Evolutionary conservation across 2,797 vertebrate species (phyloP), one percentile per base, ranked within the genome.

Genomic region (Arctocebus calabarensis): DNA sequence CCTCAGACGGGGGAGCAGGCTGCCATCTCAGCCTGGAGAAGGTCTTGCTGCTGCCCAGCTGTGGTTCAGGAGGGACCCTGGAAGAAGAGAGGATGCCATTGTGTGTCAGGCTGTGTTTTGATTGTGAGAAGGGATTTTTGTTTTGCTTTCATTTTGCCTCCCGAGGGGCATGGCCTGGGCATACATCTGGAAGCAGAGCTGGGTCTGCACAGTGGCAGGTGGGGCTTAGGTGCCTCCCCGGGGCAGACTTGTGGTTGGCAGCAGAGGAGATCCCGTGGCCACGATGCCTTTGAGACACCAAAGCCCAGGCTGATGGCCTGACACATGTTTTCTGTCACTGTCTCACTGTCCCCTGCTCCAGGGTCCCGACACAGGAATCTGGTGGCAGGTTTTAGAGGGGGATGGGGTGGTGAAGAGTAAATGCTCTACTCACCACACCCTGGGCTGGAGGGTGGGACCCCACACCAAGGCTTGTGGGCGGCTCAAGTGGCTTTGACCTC

Each of bases 341-440:
- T 7, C 45, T 81, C 23, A 73, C 68, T 74, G 45, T 66, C 55
- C 45, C 25, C 27, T 55, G 74, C 48, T 79, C 19, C 32, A 32
- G n/a, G 3, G 16, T 88, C 70, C 62, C 43, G 17, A 55, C 34
- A 25, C 16, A 61, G 64, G 70, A 83, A 77, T 32, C 55, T 27
- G 37, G 55, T 77, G 61, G 20, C 40, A 71, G n/a, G 13, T 61
- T 34, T 64, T 59, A 75, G 48, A 73, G 10, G 23, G n/a, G 37
- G 6, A 14, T 16, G 0, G 48, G 32, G 2, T 55, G 2, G 22
- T 32, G 3, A 43, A 37, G 37, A 13, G 27, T 32, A 2, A 52
- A 37, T 55, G 13, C 27, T 43, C 83, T 4, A n/a, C 23, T 43
- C n/a, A 27, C 13, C 29, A 55, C 11, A 40, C 22, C 55, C 91